phyloP scores from a whole-genome alignment of 2,797 vertebrate species.

The Thamnophis elegans region DNA sequence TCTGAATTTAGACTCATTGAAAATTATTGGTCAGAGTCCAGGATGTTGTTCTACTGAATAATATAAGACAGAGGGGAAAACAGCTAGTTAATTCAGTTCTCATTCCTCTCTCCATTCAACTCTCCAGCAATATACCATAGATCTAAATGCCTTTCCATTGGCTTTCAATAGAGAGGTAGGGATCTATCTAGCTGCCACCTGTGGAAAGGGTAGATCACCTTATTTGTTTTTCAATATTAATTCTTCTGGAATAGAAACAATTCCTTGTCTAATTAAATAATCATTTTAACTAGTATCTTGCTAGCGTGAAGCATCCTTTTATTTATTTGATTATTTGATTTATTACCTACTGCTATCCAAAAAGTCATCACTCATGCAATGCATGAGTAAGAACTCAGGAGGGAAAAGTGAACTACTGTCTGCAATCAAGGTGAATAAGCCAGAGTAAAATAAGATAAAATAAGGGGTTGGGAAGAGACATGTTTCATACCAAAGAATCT shows the following conservation, averaged over 20 bases:
- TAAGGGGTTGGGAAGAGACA: neutral
- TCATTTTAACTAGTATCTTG: neutral
- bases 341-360: neutral
- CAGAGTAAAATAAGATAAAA: neutral
- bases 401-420: neutral
- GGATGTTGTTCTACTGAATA: neutral
- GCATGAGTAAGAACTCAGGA: neutral
- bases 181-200: neutral
- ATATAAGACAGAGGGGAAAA: neutral
- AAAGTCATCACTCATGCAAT: neutral
- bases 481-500: neutral
- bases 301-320: neutral
- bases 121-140: neutral
- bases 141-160: neutral
- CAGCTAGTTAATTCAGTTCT: neutral
- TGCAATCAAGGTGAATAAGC: neutral
- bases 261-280: neutral
- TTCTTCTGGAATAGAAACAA: neutral
- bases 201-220: neutral
- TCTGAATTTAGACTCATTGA: neutral
- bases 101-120: neutral
- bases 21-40: neutral
- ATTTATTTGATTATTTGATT: neutral
- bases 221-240: neutral
- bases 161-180: neutral